These are phyloP conservation scores for Meandrina meandrites DNA, from an alignment of 92 coral and sea anemone genomes.

Conservation along the genomic window DNA sequence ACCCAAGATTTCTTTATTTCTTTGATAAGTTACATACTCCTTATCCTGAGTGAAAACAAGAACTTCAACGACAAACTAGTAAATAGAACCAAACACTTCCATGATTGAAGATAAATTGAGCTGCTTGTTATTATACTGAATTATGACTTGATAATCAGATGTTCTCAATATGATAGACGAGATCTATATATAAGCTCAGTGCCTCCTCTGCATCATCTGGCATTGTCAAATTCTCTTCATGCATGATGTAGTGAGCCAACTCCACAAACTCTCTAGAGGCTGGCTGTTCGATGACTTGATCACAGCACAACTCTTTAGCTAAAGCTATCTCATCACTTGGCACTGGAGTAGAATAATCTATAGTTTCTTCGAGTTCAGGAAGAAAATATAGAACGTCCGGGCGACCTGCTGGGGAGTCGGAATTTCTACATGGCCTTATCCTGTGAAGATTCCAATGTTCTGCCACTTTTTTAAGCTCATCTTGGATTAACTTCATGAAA, in stretches of 20 bases:
- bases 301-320: slow-evolving; percentile 25
- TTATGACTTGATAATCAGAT: background rate
- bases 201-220: slow-evolving; percentile 26
- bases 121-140: too few species aligned
- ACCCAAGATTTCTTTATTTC: too few species aligned
- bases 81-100: too few species aligned
- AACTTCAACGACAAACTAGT: too few species aligned
- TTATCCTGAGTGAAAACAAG: too few species aligned
- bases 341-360: slow-evolving; percentile 21
- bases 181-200: slow-evolving; percentile 22
- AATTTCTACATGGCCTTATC: slow-evolving; percentile 43
- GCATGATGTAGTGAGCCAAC: slow-evolving; percentile 4
- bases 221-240: slow-evolving; percentile 20
- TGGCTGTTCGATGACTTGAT: slow-evolving; percentile 8
- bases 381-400: slow-evolving; percentile 51
- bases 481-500: slow-evolving; percentile 40
- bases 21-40: too few species aligned
- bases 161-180: slow-evolving; percentile 13
- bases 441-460: slow-evolving; percentile 43
- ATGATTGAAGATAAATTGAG: too few species aligned
- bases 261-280: slow-evolving; percentile 21
- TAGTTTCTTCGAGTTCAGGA: slow-evolving; percentile 33
- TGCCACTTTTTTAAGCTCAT: slow-evolving; percentile 43
- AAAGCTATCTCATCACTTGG: slow-evolving; percentile 16
- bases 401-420: slow-evolving; percentile 36